A percentile compares a stretch with the other conserved stretches of the same genome.
Evolutionary conservation across 2,113 vertebrate species (phyloP).

Genomic region (Puntigrus tetrazona): DNA sequence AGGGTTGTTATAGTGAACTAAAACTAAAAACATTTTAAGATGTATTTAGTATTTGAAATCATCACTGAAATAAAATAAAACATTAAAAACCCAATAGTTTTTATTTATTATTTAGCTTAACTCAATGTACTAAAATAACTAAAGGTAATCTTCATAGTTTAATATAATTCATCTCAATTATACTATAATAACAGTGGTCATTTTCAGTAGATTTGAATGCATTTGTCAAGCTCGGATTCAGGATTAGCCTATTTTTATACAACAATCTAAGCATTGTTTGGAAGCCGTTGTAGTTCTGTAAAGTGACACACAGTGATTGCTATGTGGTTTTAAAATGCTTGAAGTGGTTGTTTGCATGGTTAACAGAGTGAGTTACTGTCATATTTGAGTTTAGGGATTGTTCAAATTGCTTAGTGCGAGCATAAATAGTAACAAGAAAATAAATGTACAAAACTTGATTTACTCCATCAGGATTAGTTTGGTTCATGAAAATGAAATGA

Average conservation of each 20-base stretch:
- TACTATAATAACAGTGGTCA: neutral
- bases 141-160: too few relatives aligned
- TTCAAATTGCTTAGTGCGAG: neutral
- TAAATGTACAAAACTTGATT: neutral
- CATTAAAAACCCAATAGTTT: too few relatives aligned
- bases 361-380: neutral
- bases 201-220: neutral
- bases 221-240: neutral
- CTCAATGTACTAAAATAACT: too few relatives aligned
- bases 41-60: too few relatives aligned
- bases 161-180: too few relatives aligned
- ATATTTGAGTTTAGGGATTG: neutral
- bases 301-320: neutral
- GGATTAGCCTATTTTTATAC: neutral
- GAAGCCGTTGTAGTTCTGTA: neutral
- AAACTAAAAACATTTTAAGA: too few relatives aligned
- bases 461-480: neutral
- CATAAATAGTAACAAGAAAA: neutral
- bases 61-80: too few relatives aligned
- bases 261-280: neutral
- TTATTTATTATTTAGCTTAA: too few relatives aligned
- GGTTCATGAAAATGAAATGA: neutral
- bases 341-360: neutral
- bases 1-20: too few relatives aligned
- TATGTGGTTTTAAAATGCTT: neutral